Base-by-base conservation (phyloP, 1,140 invertebrate genomes). In the Apis florea region DNA sequence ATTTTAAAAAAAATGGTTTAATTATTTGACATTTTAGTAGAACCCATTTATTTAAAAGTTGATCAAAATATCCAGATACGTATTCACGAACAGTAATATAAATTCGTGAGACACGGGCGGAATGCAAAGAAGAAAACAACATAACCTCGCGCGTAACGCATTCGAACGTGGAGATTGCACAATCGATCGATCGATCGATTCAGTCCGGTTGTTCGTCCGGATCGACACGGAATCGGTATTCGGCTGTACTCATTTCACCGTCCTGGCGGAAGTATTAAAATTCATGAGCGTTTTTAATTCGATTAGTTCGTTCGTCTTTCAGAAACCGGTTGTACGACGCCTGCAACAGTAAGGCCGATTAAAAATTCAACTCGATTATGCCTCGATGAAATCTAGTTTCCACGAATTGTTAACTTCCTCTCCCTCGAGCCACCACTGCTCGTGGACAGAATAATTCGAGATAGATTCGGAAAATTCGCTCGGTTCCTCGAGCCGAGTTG, bases 231-330 rank as follows among this genome's bases (percentile, higher is more conserved):
- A 31, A 69, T 78, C 54, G 64, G 40, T 40, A 26, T 47, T 53
- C 68, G 26, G 6, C 12, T n/a, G 21, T 40, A 49, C 58, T 66
- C 78, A 3, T 80, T 80, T 56, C 40, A 49, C 17, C 31, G 61
- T 19, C 17, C 12, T 40, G 19, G 15, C 24, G 70, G 53, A 80
- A 66, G 71, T 67, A 80, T 80, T 80, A 80, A 80, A 80, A 80
- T 80, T 80, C 79, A 80, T 66, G 71, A 80, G n/a, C 69, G 71
- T 75, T 80, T 80, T 80, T 80, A 80, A 75, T 80, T 80, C 79
- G 79, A 67, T 80, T 75, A 80, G 40, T 51, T 67, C 24, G 53
- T 63, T 67, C 31, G 71, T 75, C 79, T 80, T 80, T 75, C 53
- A 73, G 63, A 31, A 67, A 75, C 59, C 69, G 26, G 40, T 17